These are phyloP conservation scores for Phataginus tricuspis DNA, from an alignment of 2,797 vertebrate species.

Conservation along the genomic window DNA sequence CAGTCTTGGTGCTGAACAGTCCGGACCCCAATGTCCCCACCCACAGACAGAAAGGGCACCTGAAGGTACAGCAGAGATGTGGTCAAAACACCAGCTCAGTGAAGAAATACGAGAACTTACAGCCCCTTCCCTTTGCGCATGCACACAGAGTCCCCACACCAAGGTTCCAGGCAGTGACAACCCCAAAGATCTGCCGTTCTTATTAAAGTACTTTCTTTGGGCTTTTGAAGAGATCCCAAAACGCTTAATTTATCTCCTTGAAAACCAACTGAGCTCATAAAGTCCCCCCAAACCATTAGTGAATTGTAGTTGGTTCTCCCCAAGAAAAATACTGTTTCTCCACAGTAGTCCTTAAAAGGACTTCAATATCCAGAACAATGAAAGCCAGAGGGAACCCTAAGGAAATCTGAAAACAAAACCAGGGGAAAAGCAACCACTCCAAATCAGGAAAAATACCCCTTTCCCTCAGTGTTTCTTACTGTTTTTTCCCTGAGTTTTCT, in stretches of 20 bases:
- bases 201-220: not conserved
- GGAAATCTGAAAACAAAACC: not conserved
- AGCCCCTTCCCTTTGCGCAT: not conserved
- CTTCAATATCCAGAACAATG: not conserved
- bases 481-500: not conserved
- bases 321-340: not conserved
- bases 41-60: constrained; percentile 97
- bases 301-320: not conserved
- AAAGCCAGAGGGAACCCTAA: not conserved
- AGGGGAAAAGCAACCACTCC: not conserved
- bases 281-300: not conserved
- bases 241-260: not conserved
- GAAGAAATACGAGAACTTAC: not conserved
- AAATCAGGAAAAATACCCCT: not conserved
- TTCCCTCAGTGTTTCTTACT: not conserved
- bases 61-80: constrained; percentile 72
- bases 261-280: constrained; percentile 8
- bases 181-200: not conserved
- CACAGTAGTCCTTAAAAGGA: not conserved
- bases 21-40: constrained; percentile 94
- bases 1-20: constrained; percentile 87
- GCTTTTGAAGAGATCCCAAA: not conserved
- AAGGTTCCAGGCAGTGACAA: not conserved
- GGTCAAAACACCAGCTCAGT: not conserved
- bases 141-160: not conserved